Base-by-base conservation (phyloP, 2,113 vertebrate species). In the Carollia perspicillata region DNA sequence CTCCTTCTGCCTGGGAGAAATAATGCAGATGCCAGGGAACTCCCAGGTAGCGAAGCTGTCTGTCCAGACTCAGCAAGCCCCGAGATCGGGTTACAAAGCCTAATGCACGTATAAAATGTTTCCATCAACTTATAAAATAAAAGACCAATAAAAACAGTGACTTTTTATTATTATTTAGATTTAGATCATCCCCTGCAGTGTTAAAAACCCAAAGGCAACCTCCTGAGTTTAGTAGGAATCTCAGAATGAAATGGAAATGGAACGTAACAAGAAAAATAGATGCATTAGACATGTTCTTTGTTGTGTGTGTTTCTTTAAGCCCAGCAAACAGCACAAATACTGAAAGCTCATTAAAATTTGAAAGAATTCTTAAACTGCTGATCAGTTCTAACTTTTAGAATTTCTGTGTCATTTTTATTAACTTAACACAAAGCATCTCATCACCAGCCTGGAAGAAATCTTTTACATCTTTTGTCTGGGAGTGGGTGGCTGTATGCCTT, bases 91-190 rank as follows among this genome's bases (percentile, higher is more conserved):
- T 97, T 97, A 90, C 96, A 95, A 95, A 97, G 97, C 71, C 93
- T 96, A 95, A 97, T 94, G 95, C 77, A 78, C 93, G 44, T 94
- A 94, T 95, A 96, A 98, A 96, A 97, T 97, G 95, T 93, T 97
- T 96, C 94, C 90, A 96, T 97, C 94, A 96, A 97, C 90, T 90
- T 97, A 96, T 68, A 90, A 97, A 97, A 96, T 96, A 95, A 97
- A 97, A 98, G 94, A 68, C 72, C 95, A 95, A 97, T 97, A 97
- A 97, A 97, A 93, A 66, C 88, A 89, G 77, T 92, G 55, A 69
- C 88, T 98, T 96, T 96, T 97, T 97, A 95, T 95, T 97, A 97
- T 97, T 96, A 97, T 96, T 98, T 97, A 97, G 96, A 95, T 96
- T 95, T 97, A 96, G 95, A 94, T 91, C 94, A 86, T 97, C 81